phyloP scores from a whole-genome alignment of 2,797 vertebrate species.

The Brachyrhaphis roseni region DNA sequence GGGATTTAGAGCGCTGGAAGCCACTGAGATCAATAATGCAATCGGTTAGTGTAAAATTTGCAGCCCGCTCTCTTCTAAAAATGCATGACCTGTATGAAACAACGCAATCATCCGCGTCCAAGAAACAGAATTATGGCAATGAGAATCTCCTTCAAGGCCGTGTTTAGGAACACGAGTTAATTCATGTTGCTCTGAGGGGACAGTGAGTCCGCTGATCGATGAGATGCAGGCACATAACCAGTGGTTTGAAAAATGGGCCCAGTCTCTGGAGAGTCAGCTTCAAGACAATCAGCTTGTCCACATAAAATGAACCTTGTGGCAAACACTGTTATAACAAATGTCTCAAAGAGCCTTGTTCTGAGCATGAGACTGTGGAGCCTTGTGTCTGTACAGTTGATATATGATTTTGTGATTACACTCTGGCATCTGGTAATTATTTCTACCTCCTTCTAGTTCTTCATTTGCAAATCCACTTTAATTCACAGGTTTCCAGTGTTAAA shows the following conservation, averaged over 20 bases:
- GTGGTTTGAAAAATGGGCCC: conserved; percentile 71
- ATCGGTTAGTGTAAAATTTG: background rate
- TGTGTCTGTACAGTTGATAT: conserved; percentile 25
- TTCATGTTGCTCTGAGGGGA: conserved; percentile 52
- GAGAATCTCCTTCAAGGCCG: conserved; percentile 5
- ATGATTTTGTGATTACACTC: conserved; percentile 35
- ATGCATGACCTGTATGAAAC: conserved; percentile 11
- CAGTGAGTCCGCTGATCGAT: conserved; percentile 60
- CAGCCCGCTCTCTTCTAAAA: conserved; percentile 7
- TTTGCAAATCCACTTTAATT: conserved; percentile 30
- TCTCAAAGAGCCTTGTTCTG: conserved; percentile 20
- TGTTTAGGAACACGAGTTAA: conserved; percentile 53
- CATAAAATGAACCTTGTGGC: conserved; percentile 58
- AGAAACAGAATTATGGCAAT: conserved; percentile 3
- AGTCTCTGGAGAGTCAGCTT: conserved; percentile 51
- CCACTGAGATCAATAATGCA: background rate
- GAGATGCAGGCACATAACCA: conserved; percentile 62
- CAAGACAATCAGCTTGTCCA: conserved; percentile 66
- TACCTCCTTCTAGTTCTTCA: conserved; percentile 26
- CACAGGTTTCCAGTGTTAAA: conserved; percentile 19
- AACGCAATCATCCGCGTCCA: background rate
- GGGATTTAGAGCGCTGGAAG: background rate
- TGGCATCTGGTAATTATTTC: conserved; percentile 40
- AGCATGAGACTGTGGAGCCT: conserved; percentile 2
- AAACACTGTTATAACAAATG: conserved; percentile 57